phyloP scores from a whole-genome alignment of 2,888 invertebrate species.

The Drosophila nigricruria region DNA sequence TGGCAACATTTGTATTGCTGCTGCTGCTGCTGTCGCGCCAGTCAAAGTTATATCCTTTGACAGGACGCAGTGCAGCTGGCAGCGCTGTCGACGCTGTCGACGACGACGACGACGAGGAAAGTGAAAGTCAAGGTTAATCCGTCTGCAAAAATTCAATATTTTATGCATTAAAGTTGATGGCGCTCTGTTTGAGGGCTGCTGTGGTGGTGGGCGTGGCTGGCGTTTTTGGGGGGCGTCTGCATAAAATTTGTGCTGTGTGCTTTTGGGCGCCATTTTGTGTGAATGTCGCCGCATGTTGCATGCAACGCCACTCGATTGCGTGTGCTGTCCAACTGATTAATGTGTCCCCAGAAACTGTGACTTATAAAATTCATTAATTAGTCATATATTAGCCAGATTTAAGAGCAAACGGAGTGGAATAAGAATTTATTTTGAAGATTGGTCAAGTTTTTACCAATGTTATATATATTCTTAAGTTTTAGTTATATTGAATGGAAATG shows the following conservation, averaged over 20 bases:
- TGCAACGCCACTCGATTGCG: slow-evolving; percentile 50
- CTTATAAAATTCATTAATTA: slow-evolving; percentile 36
- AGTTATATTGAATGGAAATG: not conserved
- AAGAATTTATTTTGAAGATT: not conserved
- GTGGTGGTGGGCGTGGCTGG: slow-evolving; percentile 4
- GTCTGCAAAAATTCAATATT: slow-evolving; percentile 84
- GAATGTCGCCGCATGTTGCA: slow-evolving; percentile 48
- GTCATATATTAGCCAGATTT: slow-evolving; percentile 3
- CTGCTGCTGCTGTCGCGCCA: slow-evolving; percentile 69
- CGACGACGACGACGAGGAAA: slow-evolving; percentile 68
- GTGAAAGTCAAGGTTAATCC: slow-evolving; percentile 86
- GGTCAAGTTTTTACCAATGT: not conserved
- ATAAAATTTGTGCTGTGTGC: slow-evolving; percentile 69
- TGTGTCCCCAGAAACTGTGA: slow-evolving; percentile 28
- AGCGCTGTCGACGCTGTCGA: slow-evolving; percentile 27
- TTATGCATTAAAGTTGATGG: slow-evolving; percentile 83
- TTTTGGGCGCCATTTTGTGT: slow-evolving; percentile 74
- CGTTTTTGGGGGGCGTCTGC: slow-evolving; percentile 34
- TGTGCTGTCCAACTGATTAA: slow-evolving; percentile 54
- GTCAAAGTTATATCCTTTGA: slow-evolving; percentile 83
- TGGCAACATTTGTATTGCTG: slow-evolving; percentile 78
- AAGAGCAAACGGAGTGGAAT: not conserved
- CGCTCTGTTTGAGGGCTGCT: not conserved
- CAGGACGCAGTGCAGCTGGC: slow-evolving; percentile 74
- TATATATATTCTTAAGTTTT: not conserved